Percentiles rank a stretch among this genome's conserved stretches.
Evolutionary conservation across 2,888 invertebrate genomes (phyloP).

Genomic region (Zygaena filipendulae): DNA sequence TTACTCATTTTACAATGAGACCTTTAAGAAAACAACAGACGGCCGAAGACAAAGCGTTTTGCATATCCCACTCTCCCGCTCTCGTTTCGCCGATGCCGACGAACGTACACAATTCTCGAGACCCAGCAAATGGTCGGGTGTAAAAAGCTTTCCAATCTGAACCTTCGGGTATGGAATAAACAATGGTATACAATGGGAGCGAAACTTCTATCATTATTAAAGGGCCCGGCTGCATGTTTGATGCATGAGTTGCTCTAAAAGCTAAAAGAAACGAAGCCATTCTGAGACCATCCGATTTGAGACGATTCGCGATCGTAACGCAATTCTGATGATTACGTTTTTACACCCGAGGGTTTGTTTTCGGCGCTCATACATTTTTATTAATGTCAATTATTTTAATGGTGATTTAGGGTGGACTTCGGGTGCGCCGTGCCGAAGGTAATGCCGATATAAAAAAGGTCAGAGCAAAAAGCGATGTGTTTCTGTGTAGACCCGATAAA

Average conservation of each 20-base stretch:
- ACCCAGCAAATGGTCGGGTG: constrained; percentile 44
- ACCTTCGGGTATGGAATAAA: constrained; percentile 55
- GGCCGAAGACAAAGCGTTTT: constrained; percentile 52
- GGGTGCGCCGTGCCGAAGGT: too few species aligned
- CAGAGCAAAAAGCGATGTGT: constrained; percentile 20
- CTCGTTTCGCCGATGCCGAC: constrained; percentile 35
- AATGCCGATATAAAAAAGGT: too few species aligned
- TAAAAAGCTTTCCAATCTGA: constrained; percentile 63
- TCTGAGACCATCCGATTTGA: too few species aligned
- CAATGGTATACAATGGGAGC: constrained; percentile 44
- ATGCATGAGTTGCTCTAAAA: constrained; percentile 55
- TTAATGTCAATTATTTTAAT: too few species aligned
- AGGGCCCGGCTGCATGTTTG: constrained; percentile 53
- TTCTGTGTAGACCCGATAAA: constrained; percentile 30
- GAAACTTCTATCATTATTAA: constrained; percentile 61
- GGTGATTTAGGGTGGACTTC: too few species aligned
- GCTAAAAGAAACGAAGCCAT: too few species aligned
- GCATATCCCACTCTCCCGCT: too few species aligned
- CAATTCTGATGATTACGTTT: constrained; percentile 42
- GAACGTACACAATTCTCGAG: constrained; percentile 47
- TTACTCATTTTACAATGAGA: too few species aligned
- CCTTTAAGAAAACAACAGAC: constrained; percentile 57
- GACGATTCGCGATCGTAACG: constrained; percentile 40
- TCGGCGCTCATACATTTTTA: too few species aligned
- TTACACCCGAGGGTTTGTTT: constrained; percentile 30